Conservation (phyloP, 2,888 invertebrate species). For the Meghimatium bilineatum region DNA sequence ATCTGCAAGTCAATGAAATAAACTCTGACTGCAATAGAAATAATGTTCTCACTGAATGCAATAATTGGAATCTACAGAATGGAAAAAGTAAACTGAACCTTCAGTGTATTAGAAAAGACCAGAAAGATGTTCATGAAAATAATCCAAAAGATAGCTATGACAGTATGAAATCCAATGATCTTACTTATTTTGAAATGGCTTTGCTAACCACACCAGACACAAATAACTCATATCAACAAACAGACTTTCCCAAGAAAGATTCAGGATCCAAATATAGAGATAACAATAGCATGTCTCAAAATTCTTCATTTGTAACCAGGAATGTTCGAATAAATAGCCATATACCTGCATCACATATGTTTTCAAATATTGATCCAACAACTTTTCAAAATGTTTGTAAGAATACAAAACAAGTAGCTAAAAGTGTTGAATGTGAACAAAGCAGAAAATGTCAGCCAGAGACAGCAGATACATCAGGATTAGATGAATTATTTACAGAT, state of each 20-base stretch:
- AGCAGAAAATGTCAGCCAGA: background rate
- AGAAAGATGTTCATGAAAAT: background rate
- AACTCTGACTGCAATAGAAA: background rate
- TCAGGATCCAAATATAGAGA: background rate
- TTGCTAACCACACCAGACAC: background rate
- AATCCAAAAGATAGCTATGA: background rate
- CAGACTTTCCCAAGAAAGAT: background rate
- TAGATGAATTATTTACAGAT: conserved; percentile 54
- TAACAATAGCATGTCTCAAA: background rate
- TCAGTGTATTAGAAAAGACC: background rate
- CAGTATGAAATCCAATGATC: background rate
- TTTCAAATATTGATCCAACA: background rate
- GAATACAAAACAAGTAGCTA: background rate
- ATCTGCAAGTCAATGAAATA: conserved; percentile 10
- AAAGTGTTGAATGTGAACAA: background rate
- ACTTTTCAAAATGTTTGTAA: background rate
- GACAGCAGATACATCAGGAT: background rate
- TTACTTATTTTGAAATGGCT: background rate
- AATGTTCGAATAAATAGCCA: background rate
- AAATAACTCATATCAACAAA: background rate
- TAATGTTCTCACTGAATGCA: background rate
- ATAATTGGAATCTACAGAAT: background rate
- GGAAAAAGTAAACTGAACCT: background rate
- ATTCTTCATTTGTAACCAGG: background rate
- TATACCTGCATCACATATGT: background rate